Conservation (phyloP, 2,888 invertebrate species). For the Dicranocentrus wangi region DNA sequence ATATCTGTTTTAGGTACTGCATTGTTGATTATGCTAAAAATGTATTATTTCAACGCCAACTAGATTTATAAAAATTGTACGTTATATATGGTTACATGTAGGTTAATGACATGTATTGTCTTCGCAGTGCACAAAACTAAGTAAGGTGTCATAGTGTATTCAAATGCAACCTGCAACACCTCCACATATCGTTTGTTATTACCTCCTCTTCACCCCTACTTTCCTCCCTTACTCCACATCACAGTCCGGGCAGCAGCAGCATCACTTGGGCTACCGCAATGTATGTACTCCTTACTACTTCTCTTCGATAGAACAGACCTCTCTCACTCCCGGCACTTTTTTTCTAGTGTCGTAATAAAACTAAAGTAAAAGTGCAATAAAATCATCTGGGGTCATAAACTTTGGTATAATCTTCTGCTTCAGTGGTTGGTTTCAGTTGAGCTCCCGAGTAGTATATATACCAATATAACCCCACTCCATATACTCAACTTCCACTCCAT, state of each 20-base stretch:
- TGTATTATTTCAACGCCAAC: too few species aligned
- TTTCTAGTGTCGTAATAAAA: conserved; percentile 58
- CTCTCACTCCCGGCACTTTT: conserved; percentile 10
- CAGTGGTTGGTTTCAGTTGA: conserved; percentile 56
- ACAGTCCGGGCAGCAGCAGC: not conserved
- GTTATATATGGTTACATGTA: too few species aligned
- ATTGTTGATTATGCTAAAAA: not conserved
- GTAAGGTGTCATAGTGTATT: too few species aligned
- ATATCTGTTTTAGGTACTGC: not conserved
- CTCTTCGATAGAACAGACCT: too few species aligned
- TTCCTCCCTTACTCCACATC: not conserved
- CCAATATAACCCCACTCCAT: not conserved
- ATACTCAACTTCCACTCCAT: conserved; percentile 20
- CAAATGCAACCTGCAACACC: conserved; percentile 16
- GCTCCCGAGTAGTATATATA: conserved; percentile 33
- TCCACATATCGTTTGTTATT: conserved; percentile 5
- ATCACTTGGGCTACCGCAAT: conserved; percentile 28
- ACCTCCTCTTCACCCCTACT: conserved; percentile 26
- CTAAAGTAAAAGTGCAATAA: conserved; percentile 70
- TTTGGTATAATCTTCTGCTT: conserved; percentile 60
- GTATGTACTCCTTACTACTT: conserved; percentile 33
- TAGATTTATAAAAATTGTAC: too few species aligned
- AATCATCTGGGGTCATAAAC: conserved; percentile 68
- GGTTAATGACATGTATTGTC: too few species aligned
- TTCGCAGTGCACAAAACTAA: too few species aligned